phyloP scores from a whole-genome alignment of 2,888 invertebrate genomes.

The Iselma pallidipennis region DNA sequence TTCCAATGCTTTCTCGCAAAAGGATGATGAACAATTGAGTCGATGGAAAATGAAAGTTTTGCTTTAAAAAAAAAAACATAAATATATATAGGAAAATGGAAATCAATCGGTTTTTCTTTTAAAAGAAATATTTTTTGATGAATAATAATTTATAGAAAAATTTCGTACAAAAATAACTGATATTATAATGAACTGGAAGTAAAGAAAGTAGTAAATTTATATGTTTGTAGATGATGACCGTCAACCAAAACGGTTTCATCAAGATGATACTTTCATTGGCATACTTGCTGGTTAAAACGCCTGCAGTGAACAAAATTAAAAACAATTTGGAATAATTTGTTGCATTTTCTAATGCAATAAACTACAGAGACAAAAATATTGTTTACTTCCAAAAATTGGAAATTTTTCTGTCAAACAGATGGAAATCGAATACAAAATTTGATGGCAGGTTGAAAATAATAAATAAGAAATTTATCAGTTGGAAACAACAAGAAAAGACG shows the following conservation, averaged over 20 bases:
- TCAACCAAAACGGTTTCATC: slow-evolving; percentile 9
- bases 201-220: slow-evolving; percentile 17
- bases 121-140: not conserved
- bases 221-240: slow-evolving; percentile 15
- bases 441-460: too few species aligned
- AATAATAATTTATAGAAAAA: slow-evolving; percentile 1
- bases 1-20: slow-evolving; percentile 16
- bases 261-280: slow-evolving; percentile 9
- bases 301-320: slow-evolving; percentile 3
- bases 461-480: too few species aligned
- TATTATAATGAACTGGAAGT: slow-evolving; percentile 13
- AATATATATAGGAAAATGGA: slow-evolving; percentile 8
- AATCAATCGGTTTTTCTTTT: not conserved
- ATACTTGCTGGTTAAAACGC: slow-evolving; percentile 20
- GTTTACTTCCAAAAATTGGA: too few species aligned
- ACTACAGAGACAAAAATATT: too few species aligned
- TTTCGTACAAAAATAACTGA: slow-evolving; percentile 3
- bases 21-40: not conserved
- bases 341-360: not conserved
- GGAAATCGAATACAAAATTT: too few species aligned
- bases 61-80: slow-evolving; percentile 5
- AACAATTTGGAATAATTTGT: slow-evolving; percentile 2
- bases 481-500: too few species aligned
- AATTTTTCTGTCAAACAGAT: too few species aligned
- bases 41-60: slow-evolving; percentile 20